These are phyloP conservation scores for Florisuga fusca DNA, from an alignment of 2,797 vertebrate species.

Conservation along the genomic window DNA sequence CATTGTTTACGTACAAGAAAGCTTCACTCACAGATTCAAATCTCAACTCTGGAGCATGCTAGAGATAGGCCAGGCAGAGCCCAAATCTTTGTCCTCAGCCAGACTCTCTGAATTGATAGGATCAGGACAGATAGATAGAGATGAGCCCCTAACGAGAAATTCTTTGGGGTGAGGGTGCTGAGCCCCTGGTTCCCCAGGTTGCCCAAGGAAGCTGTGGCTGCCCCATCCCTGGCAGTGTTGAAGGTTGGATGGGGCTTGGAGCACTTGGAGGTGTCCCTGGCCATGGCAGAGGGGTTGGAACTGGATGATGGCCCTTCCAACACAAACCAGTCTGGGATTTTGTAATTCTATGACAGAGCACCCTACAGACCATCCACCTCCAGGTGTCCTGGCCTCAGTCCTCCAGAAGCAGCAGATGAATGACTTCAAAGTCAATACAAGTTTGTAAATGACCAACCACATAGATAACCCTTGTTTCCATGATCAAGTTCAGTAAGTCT, in stretches of 20 bases:
- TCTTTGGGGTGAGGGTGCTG: too few species aligned
- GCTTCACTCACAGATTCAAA: not conserved
- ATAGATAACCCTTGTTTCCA: not conserved
- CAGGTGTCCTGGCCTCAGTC: not conserved
- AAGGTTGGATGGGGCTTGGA: too few species aligned
- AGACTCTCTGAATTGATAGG: not conserved
- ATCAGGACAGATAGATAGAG: not conserved
- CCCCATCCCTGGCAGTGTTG: too few species aligned
- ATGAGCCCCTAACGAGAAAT: too few species aligned
- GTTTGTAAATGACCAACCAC: rapidly evolving
- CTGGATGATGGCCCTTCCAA: too few species aligned
- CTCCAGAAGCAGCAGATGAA: not conserved
- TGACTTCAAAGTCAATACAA: not conserved
- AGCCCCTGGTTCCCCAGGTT: too few species aligned
- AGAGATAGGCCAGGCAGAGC: not conserved
- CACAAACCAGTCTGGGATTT: too few species aligned
- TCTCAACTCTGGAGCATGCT: not conserved
- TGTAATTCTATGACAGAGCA: not conserved
- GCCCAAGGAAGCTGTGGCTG: too few species aligned
- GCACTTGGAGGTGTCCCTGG: too few species aligned
- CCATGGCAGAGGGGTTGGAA: too few species aligned
- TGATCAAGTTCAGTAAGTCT: not conserved
- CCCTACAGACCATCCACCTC: not conserved
- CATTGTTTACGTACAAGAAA: not conserved
- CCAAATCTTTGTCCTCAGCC: not conserved